These are phyloP conservation scores for Notodonta ziczac DNA, from an alignment of 2,888 invertebrate species.

Conservation along the genomic window DNA sequence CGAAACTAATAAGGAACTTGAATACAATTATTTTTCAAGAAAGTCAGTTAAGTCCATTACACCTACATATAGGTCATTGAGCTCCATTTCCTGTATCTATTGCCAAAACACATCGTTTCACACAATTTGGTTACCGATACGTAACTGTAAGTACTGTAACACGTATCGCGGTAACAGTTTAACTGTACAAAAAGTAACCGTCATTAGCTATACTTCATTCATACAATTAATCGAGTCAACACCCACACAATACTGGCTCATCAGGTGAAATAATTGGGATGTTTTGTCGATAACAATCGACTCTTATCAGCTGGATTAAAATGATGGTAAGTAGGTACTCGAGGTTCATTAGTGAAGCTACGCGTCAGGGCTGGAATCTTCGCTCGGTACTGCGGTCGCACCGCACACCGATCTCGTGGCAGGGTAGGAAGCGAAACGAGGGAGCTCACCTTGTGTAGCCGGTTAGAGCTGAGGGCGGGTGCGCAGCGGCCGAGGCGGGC, in stretches of 20 bases:
- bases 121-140: too few species aligned
- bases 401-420: slow-evolving; percentile 5
- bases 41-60: too few species aligned
- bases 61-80: too few species aligned
- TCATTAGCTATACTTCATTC: background rate
- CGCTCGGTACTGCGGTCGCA: background rate
- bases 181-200: background rate
- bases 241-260: background rate
- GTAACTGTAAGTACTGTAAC: background rate
- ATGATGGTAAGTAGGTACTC: background rate
- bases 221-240: background rate
- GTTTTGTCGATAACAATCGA: background rate
- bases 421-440: slow-evolving; percentile 20
- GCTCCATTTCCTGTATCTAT: too few species aligned
- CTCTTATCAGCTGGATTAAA: background rate
- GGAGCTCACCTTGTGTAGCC: slow-evolving; percentile 60
- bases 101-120: too few species aligned
- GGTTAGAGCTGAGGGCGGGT: slow-evolving; percentile 46
- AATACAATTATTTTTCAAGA: too few species aligned
- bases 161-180: background rate
- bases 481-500: slow-evolving; percentile 53
- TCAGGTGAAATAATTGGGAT: background rate
- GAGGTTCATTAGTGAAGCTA: too few species aligned
- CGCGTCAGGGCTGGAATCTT: background rate
- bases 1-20: background rate